Evolutionary conservation across 2,797 vertebrate genomes (phyloP), one percentile per base, ranked within the genome.

Genomic region (Enteromius anoplus): DNA sequence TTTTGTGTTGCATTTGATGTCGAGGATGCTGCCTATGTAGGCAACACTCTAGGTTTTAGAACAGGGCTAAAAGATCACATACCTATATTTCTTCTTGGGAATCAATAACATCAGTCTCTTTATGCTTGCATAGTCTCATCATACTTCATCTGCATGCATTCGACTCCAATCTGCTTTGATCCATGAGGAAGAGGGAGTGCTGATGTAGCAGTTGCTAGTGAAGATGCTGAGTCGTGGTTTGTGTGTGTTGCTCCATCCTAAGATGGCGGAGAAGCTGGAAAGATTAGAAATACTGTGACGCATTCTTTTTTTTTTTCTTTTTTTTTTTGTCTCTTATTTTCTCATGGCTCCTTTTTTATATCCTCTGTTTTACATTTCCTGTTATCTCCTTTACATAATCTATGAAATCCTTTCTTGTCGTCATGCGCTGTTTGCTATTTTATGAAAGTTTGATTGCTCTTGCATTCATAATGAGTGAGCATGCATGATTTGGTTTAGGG

Each of bases 141-240:
- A 26, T 70, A 29, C 3, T 26, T 40, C 15, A 51, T 40, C 75
- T 64, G 66, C 53, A 64, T 81, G 55, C 26, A 42, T 71, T 62
- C 14, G 21, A 21, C 17, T 72, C n/a, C 11, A 40, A 23, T 70
- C 17, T n/a, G 51, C 65, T 77, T 34, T 51, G 66, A 78, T 78
- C 40, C 53, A 71, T 51, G 82, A 71, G 65, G 82, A 78, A 80
- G 71, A 76, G 71, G 26, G 47, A 85, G 47, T 86, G 77, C 82
- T 84, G 73, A 82, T 78, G 66, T 72, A 75, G 82, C 81, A 77
- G 69, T 51, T 83, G 81, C 77, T 51, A 62, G 37, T 65, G 84
- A 81, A 85, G 75, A 78, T 85, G 72, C 84, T 77, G 78, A 77
- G 78, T 86, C 34, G 69, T 76, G 60, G 40, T 86, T 53, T 77